These are phyloP conservation scores for Microtus oregoni DNA, from an alignment of 2,113 vertebrate species.

Conservation along the genomic window DNA sequence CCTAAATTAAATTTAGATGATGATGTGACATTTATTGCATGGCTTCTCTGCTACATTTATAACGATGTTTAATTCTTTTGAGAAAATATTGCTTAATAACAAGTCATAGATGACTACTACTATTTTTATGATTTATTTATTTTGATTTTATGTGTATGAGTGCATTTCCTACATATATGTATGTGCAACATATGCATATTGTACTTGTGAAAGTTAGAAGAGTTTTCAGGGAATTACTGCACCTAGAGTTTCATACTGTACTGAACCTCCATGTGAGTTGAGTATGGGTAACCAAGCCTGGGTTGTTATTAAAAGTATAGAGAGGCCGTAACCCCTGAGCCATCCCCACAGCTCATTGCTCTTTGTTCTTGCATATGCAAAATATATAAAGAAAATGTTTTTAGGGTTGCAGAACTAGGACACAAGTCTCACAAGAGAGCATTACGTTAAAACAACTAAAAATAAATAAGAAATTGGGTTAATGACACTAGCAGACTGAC, in stretches of 20 bases:
- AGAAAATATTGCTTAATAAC: not conserved
- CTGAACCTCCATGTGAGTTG: not conserved
- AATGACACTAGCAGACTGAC: not conserved
- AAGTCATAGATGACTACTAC: not conserved
- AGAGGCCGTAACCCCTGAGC: not conserved
- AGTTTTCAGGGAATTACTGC: not conserved
- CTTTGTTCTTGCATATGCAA: not conserved
- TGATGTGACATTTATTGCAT: not conserved
- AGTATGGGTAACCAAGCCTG: no score
- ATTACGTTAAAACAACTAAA: not conserved
- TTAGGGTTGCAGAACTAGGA: not conserved
- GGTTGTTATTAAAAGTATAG: not conserved
- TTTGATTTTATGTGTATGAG: not conserved
- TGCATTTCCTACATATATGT: not conserved
- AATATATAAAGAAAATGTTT: not conserved
- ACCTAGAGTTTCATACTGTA: not conserved
- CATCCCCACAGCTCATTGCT: not conserved
- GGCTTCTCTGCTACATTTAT: not conserved
- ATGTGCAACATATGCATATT: rapidly evolving
- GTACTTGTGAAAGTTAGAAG: not conserved
- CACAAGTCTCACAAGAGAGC: not conserved
- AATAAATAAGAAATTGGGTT: not conserved
- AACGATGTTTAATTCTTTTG: not conserved
- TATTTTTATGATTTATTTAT: not conserved
- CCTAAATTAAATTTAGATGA: not conserved